Conservation (phyloP, 23 tunicate species). For the Botrylloides violaceus region DNA sequence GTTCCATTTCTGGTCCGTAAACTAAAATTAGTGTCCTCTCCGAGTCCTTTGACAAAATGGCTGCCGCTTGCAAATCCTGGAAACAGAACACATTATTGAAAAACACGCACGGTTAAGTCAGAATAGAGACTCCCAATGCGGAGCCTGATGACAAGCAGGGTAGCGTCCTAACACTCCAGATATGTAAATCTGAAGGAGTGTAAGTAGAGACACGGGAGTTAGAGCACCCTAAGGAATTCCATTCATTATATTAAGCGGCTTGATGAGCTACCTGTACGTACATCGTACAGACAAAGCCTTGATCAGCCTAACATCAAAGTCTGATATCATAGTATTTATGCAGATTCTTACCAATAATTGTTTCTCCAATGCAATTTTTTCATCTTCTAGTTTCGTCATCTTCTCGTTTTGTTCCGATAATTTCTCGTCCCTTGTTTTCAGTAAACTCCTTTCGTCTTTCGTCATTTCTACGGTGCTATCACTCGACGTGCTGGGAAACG, state of each 20-base stretch:
- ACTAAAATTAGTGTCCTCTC: constrained; percentile 16
- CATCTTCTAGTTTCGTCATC: constrained; percentile 12
- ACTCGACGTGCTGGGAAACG: constrained; percentile 19
- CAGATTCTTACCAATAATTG: constrained; percentile 18
- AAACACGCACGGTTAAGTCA: too few relatives aligned
- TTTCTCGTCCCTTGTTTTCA: constrained; percentile 19
- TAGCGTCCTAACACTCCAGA: too few relatives aligned
- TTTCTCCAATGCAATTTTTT: constrained; percentile 3
- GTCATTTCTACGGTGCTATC: constrained; percentile 5
- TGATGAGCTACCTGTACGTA: too few relatives aligned
- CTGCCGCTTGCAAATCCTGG: constrained; percentile 25
- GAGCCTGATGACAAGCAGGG: too few relatives aligned
- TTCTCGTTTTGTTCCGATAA: constrained; percentile 1
- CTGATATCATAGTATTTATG: too few relatives aligned
- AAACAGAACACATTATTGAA: not conserved
- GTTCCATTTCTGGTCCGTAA: constrained; percentile 12
- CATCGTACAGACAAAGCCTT: too few relatives aligned
- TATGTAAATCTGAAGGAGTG: too few relatives aligned
- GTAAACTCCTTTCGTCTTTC: constrained; percentile 8
- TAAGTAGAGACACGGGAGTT: too few relatives aligned
- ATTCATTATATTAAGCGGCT: too few relatives aligned
- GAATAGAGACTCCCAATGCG: too few relatives aligned
- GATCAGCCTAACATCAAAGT: too few relatives aligned
- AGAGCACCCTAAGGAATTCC: too few relatives aligned
- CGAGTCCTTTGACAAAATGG: constrained; percentile 13